Evolutionary conservation across 2,113 vertebrate species (phyloP).

Genomic region (Dromas ardeola): DNA sequence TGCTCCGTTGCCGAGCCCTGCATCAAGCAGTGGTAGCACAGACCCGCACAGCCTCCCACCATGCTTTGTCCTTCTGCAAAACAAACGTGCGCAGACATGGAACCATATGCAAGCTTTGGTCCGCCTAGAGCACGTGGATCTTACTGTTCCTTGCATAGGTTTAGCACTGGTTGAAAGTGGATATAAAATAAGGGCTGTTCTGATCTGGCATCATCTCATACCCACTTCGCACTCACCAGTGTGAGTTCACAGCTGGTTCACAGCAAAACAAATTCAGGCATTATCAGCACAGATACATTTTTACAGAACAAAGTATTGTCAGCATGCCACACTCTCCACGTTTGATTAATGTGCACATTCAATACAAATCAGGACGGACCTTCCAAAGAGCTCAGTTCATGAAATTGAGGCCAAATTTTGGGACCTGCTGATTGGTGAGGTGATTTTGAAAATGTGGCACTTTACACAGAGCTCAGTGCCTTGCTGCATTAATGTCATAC

Average conservation of each 20-base stretch:
- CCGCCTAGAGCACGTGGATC: neutral
- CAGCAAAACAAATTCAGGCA: slow-evolving; percentile 5
- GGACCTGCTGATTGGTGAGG: slow-evolving; percentile 17
- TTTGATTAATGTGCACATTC: slow-evolving; percentile 48
- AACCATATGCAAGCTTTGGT: neutral
- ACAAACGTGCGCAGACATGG: fast-evolving
- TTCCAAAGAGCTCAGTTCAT: slow-evolving; percentile 10
- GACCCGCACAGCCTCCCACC: neutral
- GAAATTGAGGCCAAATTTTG: slow-evolving; percentile 33
- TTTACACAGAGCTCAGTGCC: neutral
- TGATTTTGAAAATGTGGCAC: slow-evolving; percentile 34
- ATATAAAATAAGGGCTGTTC: neutral
- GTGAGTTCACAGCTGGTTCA: slow-evolving; percentile 12
- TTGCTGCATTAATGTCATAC: neutral
- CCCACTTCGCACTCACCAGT: neutral
- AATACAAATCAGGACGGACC: neutral
- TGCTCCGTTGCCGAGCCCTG: neutral
- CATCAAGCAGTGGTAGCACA: neutral
- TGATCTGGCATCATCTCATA: neutral
- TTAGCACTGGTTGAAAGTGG: neutral
- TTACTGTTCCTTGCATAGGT: neutral
- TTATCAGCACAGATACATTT: slow-evolving; percentile 29
- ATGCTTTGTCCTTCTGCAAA: neutral
- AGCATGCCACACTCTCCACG: neutral
- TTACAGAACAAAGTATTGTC: slow-evolving; percentile 32